Conservation (phyloP, 2,888 invertebrate species). For the Rhagium mordax region DNA sequence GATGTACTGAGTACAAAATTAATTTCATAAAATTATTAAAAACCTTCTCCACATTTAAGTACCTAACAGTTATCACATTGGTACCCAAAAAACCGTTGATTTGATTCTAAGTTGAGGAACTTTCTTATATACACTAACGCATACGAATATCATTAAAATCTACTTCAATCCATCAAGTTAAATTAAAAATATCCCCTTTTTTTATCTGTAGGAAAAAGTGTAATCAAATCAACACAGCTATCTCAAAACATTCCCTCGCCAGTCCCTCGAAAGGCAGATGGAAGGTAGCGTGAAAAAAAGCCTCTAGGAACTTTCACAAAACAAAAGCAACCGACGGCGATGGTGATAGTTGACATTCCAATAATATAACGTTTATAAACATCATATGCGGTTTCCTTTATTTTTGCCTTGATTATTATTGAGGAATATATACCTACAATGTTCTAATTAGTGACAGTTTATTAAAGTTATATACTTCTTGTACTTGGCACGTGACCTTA, state of each 20-base stretch:
- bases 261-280: not conserved
- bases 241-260: not conserved
- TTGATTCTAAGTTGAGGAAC: too few species aligned
- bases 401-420: conserved; percentile 14
- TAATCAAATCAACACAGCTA: not conserved
- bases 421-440: conserved; percentile 12
- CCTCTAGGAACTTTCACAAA: conserved; percentile 24
- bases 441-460: conserved; percentile 26
- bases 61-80: too few species aligned
- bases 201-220: not conserved
- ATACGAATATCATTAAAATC: too few species aligned
- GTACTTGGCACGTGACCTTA: conserved; percentile 15
- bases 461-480: conserved; percentile 13
- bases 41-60: too few species aligned
- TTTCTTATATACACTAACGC: too few species aligned
- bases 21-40: too few species aligned
- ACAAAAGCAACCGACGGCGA: conserved; percentile 7
- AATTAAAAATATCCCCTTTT: not conserved
- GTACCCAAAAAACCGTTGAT: too few species aligned
- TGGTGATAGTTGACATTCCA: conserved; percentile 3
- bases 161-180: too few species aligned
- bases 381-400: not conserved
- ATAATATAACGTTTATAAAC: conserved; percentile 4
- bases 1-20: too few species aligned
- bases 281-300: not conserved